Percentiles rank a stretch among this genome's conserved stretches.
phyloP scores from a whole-genome alignment of 2,113 vertebrate genomes.

The Paedocypris sp. region DNA sequence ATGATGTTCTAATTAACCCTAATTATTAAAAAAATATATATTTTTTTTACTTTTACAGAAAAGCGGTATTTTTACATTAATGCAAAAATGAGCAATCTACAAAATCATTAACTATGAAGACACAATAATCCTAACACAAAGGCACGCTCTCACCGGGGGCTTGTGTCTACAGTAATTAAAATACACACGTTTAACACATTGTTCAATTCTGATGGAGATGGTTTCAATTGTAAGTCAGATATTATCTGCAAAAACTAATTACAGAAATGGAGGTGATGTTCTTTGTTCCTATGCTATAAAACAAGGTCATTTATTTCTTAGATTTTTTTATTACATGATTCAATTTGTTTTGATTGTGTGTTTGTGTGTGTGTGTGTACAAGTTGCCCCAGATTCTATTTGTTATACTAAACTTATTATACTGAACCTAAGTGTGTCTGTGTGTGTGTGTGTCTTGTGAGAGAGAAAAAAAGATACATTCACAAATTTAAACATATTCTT shows the following conservation, averaged over 20 bases:
- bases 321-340: conserved; percentile 31
- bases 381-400: too few relatives aligned
- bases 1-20: too few relatives aligned
- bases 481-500: too few relatives aligned
- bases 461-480: too few relatives aligned
- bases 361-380: not conserved
- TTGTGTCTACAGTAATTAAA: conserved; percentile 41
- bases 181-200: conserved; percentile 53
- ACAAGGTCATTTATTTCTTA: conserved; percentile 46
- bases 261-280: conserved; percentile 45
- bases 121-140: conserved; percentile 19
- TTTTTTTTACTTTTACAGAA: too few relatives aligned
- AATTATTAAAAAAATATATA: too few relatives aligned
- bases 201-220: conserved; percentile 40
- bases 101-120: not conserved
- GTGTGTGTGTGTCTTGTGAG: too few relatives aligned
- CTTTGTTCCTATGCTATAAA: conserved; percentile 43
- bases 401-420: too few relatives aligned
- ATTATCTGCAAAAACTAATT: conserved; percentile 58
- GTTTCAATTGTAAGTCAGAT: conserved; percentile 52
- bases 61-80: too few relatives aligned
- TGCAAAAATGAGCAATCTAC: too few relatives aligned
- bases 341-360: not conserved
- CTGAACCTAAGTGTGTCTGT: too few relatives aligned
- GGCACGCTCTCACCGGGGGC: not conserved